Percentiles rank a stretch among this genome's conserved stretches.
Conservation (phyloP, 2,888 invertebrate species). For the Rhagonycha lutea region DNA sequence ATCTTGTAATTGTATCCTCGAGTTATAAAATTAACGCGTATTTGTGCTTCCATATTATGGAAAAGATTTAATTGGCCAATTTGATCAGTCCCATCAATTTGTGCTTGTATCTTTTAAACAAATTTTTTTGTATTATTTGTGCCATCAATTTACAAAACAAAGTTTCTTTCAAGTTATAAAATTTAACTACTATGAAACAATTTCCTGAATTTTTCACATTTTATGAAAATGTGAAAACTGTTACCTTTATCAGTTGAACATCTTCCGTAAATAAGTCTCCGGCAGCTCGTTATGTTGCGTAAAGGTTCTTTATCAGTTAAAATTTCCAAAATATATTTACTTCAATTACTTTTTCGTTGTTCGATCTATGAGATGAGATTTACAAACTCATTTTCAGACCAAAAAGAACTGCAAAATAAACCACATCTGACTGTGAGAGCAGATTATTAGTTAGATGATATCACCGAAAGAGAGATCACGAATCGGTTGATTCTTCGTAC, state of each 20-base stretch:
- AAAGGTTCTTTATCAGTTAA: not conserved
- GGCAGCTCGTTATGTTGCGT: not conserved
- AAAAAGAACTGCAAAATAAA: not conserved
- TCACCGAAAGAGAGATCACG: no score
- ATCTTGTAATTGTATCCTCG: no score
- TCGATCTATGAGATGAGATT: not conserved
- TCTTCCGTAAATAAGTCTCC: not conserved
- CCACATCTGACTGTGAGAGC: not conserved
- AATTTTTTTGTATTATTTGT: no score
- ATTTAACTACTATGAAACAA: no score
- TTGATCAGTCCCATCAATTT: not conserved
- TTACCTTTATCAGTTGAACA: not conserved
- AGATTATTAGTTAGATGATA: no score
- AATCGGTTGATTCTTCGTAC: no score
- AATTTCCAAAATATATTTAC: not conserved
- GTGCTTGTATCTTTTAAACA: no score
- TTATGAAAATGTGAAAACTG: not conserved
- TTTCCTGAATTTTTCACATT: no score
- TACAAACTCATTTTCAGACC: not conserved
- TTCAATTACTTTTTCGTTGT: not conserved
- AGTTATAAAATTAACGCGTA: not conserved
- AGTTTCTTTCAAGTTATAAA: no score
- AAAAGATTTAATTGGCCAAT: no score
- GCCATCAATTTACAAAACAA: no score
- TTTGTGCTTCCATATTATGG: not conserved